Conservation (phyloP, 2,113 vertebrate genomes). For the Trachemys scripta region DNA sequence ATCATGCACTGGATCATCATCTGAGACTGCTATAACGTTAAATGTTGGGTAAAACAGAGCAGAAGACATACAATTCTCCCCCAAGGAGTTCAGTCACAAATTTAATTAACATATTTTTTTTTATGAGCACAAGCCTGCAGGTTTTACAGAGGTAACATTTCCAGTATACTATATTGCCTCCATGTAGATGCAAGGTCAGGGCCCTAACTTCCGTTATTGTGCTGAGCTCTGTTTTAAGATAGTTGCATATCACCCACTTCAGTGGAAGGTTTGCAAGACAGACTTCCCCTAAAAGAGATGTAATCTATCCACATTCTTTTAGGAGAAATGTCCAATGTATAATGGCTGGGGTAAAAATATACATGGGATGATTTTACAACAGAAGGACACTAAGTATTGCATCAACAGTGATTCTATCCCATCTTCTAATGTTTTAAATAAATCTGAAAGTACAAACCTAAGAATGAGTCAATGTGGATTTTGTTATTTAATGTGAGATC, state of each 20-base stretch:
- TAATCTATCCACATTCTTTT: background rate
- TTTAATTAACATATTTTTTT: too few species aligned
- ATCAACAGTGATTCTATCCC: background rate
- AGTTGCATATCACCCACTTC: background rate
- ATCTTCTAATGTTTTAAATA: background rate
- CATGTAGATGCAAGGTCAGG: background rate
- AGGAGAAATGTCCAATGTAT: background rate
- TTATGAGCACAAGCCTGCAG: background rate
- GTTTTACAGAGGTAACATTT: background rate
- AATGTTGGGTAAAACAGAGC: too few species aligned
- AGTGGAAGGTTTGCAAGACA: background rate
- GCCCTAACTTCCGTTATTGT: background rate
- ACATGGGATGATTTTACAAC: background rate
- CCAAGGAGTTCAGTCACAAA: too few species aligned
- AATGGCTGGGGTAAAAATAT: background rate
- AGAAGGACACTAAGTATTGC: background rate
- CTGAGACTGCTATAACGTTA: too few species aligned
- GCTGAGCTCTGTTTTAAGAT: background rate
- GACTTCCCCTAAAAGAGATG: background rate
- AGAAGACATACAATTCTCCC: too few species aligned
- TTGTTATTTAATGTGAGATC: background rate
- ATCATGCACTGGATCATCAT: too few species aligned
- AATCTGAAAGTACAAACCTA: background rate
- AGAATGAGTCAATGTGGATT: rapidly evolving
- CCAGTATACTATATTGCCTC: background rate